Evolutionary conservation across 1,140 invertebrate genomes (phyloP).

Genomic region (Scaptodrosophila lebanonensis): DNA sequence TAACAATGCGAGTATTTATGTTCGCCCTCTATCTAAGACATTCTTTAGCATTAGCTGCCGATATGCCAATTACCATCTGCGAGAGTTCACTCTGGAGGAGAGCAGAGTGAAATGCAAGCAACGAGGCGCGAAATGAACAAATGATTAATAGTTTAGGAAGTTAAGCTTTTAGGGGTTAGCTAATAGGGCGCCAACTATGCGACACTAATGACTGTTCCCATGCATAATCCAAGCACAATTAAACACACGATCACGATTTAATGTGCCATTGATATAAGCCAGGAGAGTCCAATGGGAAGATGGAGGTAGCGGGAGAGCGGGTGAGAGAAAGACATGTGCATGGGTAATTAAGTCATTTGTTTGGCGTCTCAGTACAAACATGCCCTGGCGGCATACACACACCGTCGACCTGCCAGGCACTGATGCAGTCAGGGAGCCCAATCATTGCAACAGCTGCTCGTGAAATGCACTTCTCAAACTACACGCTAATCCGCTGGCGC

Average conservation of each 20-base stretch:
- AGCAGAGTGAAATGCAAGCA: background rate
- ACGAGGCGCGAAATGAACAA: background rate
- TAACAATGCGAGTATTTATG: background rate
- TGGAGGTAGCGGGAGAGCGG: background rate
- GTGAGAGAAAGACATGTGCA: background rate
- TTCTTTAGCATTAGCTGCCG: background rate
- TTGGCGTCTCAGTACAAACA: slow-evolving; percentile 10
- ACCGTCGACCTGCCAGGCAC: too few species aligned
- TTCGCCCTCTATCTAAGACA: background rate
- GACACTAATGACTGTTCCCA: slow-evolving; percentile 53
- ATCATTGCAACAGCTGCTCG: background rate
- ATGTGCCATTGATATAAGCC: slow-evolving; percentile 48
- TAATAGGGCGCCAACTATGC: slow-evolving; percentile 15
- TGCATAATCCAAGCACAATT: slow-evolving; percentile 55
- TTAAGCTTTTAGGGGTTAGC: slow-evolving; percentile 11
- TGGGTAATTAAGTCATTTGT: slow-evolving; percentile 69
- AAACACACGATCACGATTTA: slow-evolving; percentile 64
- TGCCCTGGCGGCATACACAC: too few species aligned
- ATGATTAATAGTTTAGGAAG: slow-evolving; percentile 1
- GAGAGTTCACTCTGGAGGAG: background rate
- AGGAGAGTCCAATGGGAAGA: background rate
- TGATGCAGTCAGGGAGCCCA: too few species aligned
- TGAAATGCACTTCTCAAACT: slow-evolving; percentile 33
- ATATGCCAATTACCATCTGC: background rate
- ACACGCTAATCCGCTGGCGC: slow-evolving; percentile 21